phyloP scores from a whole-genome alignment of 37 sponge, comb jelly and placozoan species.

The Lycopodina hypogea region DNA sequence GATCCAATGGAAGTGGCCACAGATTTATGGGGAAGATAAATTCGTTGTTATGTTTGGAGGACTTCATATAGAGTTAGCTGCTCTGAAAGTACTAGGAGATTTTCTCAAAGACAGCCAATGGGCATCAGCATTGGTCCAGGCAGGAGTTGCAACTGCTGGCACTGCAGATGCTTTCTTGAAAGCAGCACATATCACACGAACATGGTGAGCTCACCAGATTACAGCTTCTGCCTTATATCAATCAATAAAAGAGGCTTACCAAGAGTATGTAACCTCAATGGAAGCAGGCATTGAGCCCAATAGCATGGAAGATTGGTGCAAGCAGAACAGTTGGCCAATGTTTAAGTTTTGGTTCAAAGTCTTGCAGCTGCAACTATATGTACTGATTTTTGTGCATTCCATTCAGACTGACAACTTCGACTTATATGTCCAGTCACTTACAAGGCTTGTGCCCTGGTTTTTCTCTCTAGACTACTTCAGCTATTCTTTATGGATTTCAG shows the following conservation, averaged over 20 bases:
- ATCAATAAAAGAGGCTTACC: neutral
- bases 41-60: conserved; percentile 4
- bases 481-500: neutral
- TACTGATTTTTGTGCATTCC: neutral
- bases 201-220: neutral
- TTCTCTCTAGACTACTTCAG: neutral
- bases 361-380: neutral
- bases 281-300: neutral
- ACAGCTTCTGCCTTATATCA: conserved; percentile 1
- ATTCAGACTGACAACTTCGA: neutral
- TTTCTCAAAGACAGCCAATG: neutral
- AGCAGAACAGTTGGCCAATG: neutral
- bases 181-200: conserved; percentile 1
- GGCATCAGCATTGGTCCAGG: neutral
- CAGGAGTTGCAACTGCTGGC: conserved; percentile 7
- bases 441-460: neutral
- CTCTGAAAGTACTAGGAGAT: neutral
- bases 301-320: neutral
- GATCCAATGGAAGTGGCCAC: neutral
- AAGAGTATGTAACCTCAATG: neutral
- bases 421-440: conserved; percentile 3
- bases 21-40: neutral
- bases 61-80: neutral
- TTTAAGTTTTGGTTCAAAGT: neutral
- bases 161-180: conserved; percentile 9